phyloP scores from a whole-genome alignment of 1,140 invertebrate genomes.

The Philopotamus ludificatus region DNA sequence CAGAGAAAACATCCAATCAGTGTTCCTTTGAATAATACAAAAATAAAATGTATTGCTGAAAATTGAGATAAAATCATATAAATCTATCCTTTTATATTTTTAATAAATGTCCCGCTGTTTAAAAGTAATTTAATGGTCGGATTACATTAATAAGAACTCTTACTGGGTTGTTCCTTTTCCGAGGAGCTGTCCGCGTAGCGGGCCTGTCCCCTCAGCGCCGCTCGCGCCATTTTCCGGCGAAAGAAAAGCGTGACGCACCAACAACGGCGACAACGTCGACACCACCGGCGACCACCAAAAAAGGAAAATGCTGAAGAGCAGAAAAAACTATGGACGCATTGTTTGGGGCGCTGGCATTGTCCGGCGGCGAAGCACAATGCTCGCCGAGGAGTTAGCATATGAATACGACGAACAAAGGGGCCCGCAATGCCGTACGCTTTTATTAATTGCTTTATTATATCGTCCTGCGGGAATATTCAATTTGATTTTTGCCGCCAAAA shows the following conservation, averaged over 20 bases:
- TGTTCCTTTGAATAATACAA: no score
- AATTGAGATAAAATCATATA: no score
- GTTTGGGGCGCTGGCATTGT: conserved; percentile 40
- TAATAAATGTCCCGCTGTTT: no score
- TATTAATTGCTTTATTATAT: conserved; percentile 44
- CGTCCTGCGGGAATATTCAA: conserved; percentile 41
- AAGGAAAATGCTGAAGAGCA: conserved; percentile 1
- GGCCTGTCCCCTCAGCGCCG: conserved; percentile 19
- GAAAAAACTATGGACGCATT: conserved; percentile 40
- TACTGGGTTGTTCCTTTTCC: no score
- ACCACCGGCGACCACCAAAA: not conserved
- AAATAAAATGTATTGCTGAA: no score
- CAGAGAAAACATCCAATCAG: no score
- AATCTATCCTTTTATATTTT: no score
- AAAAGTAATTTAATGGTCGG: no score
- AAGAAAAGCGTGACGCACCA: conserved; percentile 36
- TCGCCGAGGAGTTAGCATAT: conserved; percentile 50
- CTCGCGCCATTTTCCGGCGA: conserved; percentile 16
- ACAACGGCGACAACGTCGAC: conserved; percentile 10
- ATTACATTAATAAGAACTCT: no score
- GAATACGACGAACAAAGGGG: conserved; percentile 52
- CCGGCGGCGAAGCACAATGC: conserved; percentile 39
- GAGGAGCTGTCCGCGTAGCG: conserved; percentile 5
- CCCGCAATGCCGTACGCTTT: conserved; percentile 40
- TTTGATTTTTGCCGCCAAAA: conserved; percentile 32